Conservation (phyloP, 2,888 invertebrate genomes). For the Polymixis flavicincta region DNA sequence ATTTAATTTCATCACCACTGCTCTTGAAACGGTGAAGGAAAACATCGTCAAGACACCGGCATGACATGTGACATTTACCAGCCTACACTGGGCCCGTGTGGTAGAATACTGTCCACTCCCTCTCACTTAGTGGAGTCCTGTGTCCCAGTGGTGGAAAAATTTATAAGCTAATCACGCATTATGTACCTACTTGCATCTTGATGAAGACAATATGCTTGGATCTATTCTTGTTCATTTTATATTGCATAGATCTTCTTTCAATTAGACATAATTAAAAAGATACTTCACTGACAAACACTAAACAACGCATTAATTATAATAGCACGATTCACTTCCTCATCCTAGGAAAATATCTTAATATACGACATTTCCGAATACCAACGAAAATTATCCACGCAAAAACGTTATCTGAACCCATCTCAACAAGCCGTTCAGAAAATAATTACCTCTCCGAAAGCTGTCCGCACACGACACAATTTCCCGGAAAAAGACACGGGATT, state of each 20-base stretch:
- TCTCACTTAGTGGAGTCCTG: too few relatives aligned
- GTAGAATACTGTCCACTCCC: too few relatives aligned
- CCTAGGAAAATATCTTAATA: constrained; percentile 16
- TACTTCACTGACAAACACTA: not conserved
- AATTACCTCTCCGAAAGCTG: constrained; percentile 51
- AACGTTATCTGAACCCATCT: constrained; percentile 31
- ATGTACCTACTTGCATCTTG: not conserved
- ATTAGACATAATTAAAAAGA: not conserved
- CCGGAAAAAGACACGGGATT: constrained; percentile 47
- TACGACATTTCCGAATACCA: constrained; percentile 16
- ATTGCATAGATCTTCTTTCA: not conserved
- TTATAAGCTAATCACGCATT: too few relatives aligned
- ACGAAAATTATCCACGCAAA: constrained; percentile 34
- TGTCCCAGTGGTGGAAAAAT: too few relatives aligned
- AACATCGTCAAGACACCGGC: too few relatives aligned
- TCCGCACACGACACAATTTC: constrained; percentile 40
- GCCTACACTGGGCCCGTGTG: too few relatives aligned
- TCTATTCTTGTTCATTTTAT: not conserved
- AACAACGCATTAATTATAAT: constrained; percentile 24
- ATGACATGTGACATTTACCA: too few relatives aligned
- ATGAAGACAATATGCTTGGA: not conserved
- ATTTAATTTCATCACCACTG: too few relatives aligned
- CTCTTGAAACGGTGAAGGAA: too few relatives aligned
- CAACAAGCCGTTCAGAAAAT: constrained; percentile 49
- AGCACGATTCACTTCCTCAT: constrained; percentile 15